A percentile compares a stretch with the other conserved stretches of the same genome.
Evolutionary conservation across 2,113 vertebrate genomes (phyloP).

Genomic region (Nestor notabilis): DNA sequence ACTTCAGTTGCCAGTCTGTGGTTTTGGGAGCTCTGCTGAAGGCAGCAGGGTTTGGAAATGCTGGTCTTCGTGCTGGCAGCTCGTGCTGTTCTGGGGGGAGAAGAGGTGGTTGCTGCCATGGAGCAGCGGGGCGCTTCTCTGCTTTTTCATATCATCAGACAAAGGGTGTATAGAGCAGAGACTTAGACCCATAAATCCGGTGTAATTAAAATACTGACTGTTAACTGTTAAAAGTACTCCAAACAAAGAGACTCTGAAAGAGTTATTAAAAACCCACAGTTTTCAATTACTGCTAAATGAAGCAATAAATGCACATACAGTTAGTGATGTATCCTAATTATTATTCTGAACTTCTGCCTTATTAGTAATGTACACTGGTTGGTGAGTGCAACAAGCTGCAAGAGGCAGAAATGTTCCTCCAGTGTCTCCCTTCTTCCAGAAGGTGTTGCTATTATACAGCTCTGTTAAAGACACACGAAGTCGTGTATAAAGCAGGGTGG

Average conservation of each 20-base stretch:
- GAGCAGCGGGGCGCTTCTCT: not conserved
- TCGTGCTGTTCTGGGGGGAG: not conserved
- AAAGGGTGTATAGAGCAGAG: not conserved
- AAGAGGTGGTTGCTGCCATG: not conserved
- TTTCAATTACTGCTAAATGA: slow-evolving; percentile 12
- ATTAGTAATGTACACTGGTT: not conserved
- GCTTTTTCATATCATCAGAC: not conserved
- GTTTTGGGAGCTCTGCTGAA: not conserved
- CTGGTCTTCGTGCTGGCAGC: rapidly evolving
- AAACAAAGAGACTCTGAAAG: slow-evolving; percentile 6
- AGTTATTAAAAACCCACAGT: not conserved
- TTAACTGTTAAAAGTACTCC: not conserved
- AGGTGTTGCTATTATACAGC: slow-evolving; percentile 74
- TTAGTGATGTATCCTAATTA: slow-evolving; percentile 11
- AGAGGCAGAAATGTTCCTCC: not conserved
- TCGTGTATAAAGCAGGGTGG: not conserved
- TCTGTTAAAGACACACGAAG: not conserved
- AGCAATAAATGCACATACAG: slow-evolving; percentile 30
- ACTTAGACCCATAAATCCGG: not conserved
- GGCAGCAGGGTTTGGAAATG: not conserved
- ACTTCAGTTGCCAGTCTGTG: rapidly evolving
- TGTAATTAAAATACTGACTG: not conserved
- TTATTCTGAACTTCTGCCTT: slow-evolving; percentile 1
- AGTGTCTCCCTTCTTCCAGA: slow-evolving; percentile 58
- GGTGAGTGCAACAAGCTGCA: not conserved